These are phyloP conservation scores for Yponomeuta evonymella DNA, from an alignment of 2,888 invertebrate species.

Conservation along the genomic window DNA sequence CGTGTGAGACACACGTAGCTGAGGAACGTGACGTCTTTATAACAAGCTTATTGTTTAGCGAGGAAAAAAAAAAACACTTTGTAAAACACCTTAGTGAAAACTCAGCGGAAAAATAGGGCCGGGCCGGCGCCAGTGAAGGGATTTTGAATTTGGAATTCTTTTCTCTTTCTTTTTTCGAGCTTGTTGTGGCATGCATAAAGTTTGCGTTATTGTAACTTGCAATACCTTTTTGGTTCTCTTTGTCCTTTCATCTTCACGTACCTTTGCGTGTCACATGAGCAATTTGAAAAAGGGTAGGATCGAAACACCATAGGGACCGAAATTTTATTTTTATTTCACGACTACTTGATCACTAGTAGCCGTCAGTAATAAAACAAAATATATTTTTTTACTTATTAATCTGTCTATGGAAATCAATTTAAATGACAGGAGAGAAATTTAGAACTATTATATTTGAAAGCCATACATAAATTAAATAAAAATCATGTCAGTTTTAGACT, in stretches of 20 bases:
- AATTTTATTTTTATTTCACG: too few species aligned
- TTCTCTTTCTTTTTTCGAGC: not conserved
- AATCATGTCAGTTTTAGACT: too few species aligned
- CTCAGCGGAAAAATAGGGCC: constrained; percentile 14
- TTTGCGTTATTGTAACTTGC: not conserved
- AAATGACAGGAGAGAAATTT: too few species aligned
- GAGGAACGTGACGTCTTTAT: constrained; percentile 36
- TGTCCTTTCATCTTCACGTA: not conserved
- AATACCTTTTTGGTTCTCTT: not conserved
- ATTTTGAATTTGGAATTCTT: not conserved
- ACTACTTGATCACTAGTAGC: too few species aligned
- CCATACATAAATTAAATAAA: too few species aligned
- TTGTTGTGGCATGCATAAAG: not conserved
- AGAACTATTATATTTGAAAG: too few species aligned
- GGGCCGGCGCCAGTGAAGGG: not conserved
- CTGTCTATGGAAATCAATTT: too few species aligned
- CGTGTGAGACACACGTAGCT: constrained; percentile 33
- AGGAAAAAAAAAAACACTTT: constrained; percentile 31
- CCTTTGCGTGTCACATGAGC: not conserved
- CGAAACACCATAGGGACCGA: too few species aligned
- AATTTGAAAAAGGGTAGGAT: not conserved
- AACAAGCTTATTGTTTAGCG: constrained; percentile 37
- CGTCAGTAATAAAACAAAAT: too few species aligned
- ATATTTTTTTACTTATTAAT: too few species aligned
- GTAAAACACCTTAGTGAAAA: constrained; percentile 16